Evolutionary conservation across 2,888 invertebrate species (phyloP).

Genomic region (Strigamia crassipes): DNA sequence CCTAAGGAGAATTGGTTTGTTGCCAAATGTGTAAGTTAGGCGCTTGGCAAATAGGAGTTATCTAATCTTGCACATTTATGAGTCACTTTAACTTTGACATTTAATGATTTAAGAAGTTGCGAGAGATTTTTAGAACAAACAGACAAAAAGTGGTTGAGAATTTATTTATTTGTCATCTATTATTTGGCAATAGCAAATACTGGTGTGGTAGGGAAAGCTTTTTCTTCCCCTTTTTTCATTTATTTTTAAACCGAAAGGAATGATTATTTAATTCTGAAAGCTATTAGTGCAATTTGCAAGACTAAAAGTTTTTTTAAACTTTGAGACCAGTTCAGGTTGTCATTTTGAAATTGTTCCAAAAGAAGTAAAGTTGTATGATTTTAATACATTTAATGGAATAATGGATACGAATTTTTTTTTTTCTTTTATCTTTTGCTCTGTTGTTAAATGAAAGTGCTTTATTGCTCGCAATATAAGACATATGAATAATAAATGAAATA

Average conservation of each 20-base stretch:
- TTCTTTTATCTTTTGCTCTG: no score
- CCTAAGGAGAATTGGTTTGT: not conserved
- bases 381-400: no score
- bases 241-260: not conserved
- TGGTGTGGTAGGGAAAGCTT: not conserved
- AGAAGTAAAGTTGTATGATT: not conserved
- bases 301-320: no score
- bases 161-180: conserved; percentile 8
- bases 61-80: conserved; percentile 17
- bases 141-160: not conserved
- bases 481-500: no score
- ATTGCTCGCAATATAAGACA: no score
- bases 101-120: conserved; percentile 26
- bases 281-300: no score
- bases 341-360: no score
- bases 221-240: not conserved
- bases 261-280: not conserved
- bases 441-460: no score
- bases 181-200: conserved; percentile 1
- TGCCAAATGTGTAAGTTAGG: conserved; percentile 19
- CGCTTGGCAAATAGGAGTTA: not conserved
- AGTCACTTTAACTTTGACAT: not conserved
- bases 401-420: no score
- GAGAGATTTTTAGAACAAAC: not conserved
- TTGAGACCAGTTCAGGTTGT: no score